A percentile compares a stretch with the other conserved stretches of the same genome.
Evolutionary conservation across 2,888 invertebrate genomes (phyloP).

Genomic region (Megastigmus dorsalis): DNA sequence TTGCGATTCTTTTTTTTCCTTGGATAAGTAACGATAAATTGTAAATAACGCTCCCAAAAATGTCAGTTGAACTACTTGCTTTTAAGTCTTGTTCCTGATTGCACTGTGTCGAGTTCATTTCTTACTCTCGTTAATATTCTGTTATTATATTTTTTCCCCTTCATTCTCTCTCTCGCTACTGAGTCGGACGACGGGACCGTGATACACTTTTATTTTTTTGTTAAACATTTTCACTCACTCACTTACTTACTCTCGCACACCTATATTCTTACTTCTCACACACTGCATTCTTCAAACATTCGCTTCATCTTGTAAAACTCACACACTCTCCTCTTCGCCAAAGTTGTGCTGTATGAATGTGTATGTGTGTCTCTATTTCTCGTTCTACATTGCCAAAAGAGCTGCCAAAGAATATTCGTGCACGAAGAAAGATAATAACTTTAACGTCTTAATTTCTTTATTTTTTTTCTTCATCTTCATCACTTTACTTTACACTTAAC

Average conservation of each 20-base stretch:
- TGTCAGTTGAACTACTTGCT: constrained; percentile 44
- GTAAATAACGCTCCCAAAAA: constrained; percentile 52
- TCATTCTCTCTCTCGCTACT: constrained; percentile 62
- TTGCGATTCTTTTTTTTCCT: background rate
- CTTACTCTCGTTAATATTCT: constrained; percentile 45
- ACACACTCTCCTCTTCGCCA: constrained; percentile 51
- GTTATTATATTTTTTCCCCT: constrained; percentile 22
- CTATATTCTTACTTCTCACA: constrained; percentile 35
- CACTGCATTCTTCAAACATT: constrained; percentile 33
- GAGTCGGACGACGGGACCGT: constrained; percentile 72
- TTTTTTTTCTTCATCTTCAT: constrained; percentile 58
- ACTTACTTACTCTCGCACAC: constrained; percentile 56
- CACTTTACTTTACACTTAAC: constrained; percentile 63
- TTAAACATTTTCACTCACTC: constrained; percentile 49
- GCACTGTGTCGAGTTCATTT: constrained; percentile 47
- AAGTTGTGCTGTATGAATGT: constrained; percentile 56
- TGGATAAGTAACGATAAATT: constrained; percentile 11
- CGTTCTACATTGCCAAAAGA: constrained; percentile 61
- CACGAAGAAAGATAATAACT: constrained; percentile 61
- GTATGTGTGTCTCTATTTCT: constrained; percentile 59
- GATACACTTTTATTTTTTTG: constrained; percentile 62
- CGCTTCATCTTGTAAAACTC: constrained; percentile 35
- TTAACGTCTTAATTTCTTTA: constrained; percentile 65
- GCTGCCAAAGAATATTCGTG: constrained; percentile 64
- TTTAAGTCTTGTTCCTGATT: constrained; percentile 52